Conservation (phyloP, 2,797 vertebrate species). For the Crocidura indochinensis region DNA sequence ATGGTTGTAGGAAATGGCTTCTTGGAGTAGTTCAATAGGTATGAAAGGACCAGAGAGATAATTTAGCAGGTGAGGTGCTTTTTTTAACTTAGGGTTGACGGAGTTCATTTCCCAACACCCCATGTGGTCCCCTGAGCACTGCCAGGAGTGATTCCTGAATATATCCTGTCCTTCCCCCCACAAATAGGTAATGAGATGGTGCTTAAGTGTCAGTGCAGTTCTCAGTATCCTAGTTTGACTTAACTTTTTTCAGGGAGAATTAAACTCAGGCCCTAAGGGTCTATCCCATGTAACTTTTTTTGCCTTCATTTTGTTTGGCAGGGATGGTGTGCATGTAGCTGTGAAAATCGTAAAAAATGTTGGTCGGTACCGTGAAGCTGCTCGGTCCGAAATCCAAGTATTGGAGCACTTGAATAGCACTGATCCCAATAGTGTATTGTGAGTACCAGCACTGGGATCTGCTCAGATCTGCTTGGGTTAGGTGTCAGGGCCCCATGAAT, state of each 20-base stretch:
- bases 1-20: slow-evolving; percentile 54
- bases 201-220: background rate
- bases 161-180: too few relatives aligned
- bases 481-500: too few relatives aligned
- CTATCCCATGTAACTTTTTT: slow-evolving; percentile 16
- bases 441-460: slow-evolving; percentile 86
- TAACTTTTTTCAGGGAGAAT: too few relatives aligned
- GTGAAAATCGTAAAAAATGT: slow-evolving; percentile 99
- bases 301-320: slow-evolving; percentile 87
- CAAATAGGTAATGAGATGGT: slow-evolving; percentile 1
- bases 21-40: background rate
- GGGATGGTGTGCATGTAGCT: slow-evolving; percentile 94
- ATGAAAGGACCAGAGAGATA: too few relatives aligned
- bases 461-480: too few relatives aligned
- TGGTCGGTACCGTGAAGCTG: slow-evolving; percentile 97
- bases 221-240: too few relatives aligned
- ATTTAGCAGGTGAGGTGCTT: too few relatives aligned
- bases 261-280: too few relatives aligned
- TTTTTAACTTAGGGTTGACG: too few relatives aligned
- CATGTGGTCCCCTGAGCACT: too few relatives aligned
- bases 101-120: too few relatives aligned
- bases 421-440: slow-evolving; percentile 94
- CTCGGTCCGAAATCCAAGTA: slow-evolving; percentile 97
- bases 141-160: too few relatives aligned
- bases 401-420: slow-evolving; percentile 95